Evolutionary conservation across 2,113 vertebrate genomes (phyloP), one percentile per base, ranked within the genome.

Genomic region (Datnioides undecimradiatus): DNA sequence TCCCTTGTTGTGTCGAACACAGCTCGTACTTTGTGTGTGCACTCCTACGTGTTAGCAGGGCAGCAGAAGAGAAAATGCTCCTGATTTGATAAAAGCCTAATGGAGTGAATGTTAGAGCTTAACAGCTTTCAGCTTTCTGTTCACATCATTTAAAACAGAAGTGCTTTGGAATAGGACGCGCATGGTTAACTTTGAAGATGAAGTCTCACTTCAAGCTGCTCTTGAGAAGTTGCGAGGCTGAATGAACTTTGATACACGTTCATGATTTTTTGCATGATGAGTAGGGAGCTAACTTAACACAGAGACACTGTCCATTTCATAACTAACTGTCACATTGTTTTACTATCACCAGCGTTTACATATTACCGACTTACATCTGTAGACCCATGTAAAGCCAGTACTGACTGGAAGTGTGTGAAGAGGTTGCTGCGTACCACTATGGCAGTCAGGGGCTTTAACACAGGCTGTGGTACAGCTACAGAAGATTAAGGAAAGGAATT

Each of bases 81-180:
- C 69, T 84, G 78, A 87, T 85, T 88, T 87, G 68, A 86, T 90
- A 80, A 90, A 66, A 58, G 49, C 76, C 63, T 90, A 90, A 87
- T 86, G 73, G 80, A 88, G 71, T 17, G 79, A 90, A 80, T 83
- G 80, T 77, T 31, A 82, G 54, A 83, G 78, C 83, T 83, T 74
- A 81, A 85, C 74, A 87, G 64, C 74, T 76, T 85, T 74, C 60
- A 65, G 75, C 57, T 85, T 75, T 78, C 31, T 45, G 48, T 88
- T 81, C 67, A 75, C 71, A 75, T 36, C 34, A 86, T 83, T 79
- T 73, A 54, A 81, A 84, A 68, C 60, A 73, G 52, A 79, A 81
- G 64, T 71, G 60, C 49, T 76, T 68, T 79, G 66, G 38, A 73
- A 69, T 73, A 68, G 67, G 27, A 73, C 59, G 70, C n/a, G 55